Percentiles rank a stretch among this genome's conserved stretches.
Evolutionary conservation across 2,888 invertebrate genomes (phyloP).

Genomic region (Athrips mouffetella): DNA sequence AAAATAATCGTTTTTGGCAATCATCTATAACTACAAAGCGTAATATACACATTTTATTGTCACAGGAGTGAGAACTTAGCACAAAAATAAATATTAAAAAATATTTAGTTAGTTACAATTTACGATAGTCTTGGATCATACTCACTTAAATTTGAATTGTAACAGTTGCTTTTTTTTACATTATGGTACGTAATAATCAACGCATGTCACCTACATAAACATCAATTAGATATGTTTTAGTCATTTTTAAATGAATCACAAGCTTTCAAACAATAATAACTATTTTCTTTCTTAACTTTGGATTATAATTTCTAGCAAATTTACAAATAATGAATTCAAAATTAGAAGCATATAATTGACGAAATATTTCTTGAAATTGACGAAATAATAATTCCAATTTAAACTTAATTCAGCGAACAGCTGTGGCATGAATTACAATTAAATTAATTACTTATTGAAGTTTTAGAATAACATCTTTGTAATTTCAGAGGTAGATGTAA

Average conservation of each 20-base stretch:
- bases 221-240: slow-evolving; percentile 72
- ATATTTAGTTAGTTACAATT: slow-evolving; percentile 22
- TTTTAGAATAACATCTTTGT: too few species aligned
- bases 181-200: slow-evolving; percentile 47
- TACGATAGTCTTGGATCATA: slow-evolving; percentile 25
- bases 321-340: too few species aligned
- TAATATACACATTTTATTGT: slow-evolving; percentile 73
- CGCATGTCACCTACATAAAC: slow-evolving; percentile 52
- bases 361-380: slow-evolving; percentile 19
- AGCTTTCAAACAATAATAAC: slow-evolving; percentile 15
- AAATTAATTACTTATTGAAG: too few species aligned
- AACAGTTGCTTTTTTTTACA: slow-evolving; percentile 43
- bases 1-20: slow-evolving; percentile 50
- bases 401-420: too few species aligned
- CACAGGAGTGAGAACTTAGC: slow-evolving; percentile 69
- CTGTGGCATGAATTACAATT: too few species aligned
- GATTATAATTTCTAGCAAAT: too few species aligned
- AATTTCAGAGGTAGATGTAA: too few species aligned
- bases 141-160: slow-evolving; percentile 45
- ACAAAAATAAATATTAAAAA: slow-evolving; percentile 31
- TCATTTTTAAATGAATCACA: slow-evolving; percentile 39
- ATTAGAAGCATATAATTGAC: slow-evolving; percentile 4
- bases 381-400: too few species aligned
- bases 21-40: slow-evolving; percentile 71
- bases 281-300: too few species aligned